Evolutionary conservation across 1,140 invertebrate genomes (phyloP).

Genomic region (Musca domestica): DNA sequence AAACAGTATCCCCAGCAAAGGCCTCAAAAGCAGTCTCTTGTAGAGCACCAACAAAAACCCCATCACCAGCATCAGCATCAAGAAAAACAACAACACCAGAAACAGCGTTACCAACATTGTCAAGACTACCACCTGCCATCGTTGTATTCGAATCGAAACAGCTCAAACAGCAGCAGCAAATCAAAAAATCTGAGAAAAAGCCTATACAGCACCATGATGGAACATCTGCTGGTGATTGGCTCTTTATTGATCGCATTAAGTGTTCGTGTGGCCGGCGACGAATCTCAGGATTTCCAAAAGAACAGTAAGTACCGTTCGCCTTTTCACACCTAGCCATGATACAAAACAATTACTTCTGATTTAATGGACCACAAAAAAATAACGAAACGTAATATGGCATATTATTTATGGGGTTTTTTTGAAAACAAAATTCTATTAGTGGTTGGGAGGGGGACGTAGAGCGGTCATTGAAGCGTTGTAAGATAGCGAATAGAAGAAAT

Average conservation of each 20-base stretch:
- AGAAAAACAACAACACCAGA: background rate
- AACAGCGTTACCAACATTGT: background rate
- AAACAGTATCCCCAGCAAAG: too few relatives aligned
- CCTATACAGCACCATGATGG: background rate
- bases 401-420: too few relatives aligned
- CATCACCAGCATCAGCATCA: background rate
- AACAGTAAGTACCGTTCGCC: slow-evolving; percentile 44
- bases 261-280: slow-evolving; percentile 33
- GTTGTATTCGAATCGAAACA: too few relatives aligned
- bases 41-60: background rate
- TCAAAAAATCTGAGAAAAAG: too few relatives aligned
- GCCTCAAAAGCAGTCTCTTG: background rate
- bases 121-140: too few relatives aligned
- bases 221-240: slow-evolving; percentile 19
- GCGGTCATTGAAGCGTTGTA: too few relatives aligned
- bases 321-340: background rate
- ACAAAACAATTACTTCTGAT: background rate
- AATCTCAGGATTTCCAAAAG: slow-evolving; percentile 52
- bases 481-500: too few relatives aligned
- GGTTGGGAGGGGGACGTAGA: too few relatives aligned
- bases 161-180: too few relatives aligned
- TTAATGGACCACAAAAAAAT: too few relatives aligned
- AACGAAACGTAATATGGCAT: too few relatives aligned
- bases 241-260: slow-evolving; percentile 33
- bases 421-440: too few relatives aligned